Base-by-base conservation (phyloP, 1,140 invertebrate genomes). In the Littorina saxatilis region DNA sequence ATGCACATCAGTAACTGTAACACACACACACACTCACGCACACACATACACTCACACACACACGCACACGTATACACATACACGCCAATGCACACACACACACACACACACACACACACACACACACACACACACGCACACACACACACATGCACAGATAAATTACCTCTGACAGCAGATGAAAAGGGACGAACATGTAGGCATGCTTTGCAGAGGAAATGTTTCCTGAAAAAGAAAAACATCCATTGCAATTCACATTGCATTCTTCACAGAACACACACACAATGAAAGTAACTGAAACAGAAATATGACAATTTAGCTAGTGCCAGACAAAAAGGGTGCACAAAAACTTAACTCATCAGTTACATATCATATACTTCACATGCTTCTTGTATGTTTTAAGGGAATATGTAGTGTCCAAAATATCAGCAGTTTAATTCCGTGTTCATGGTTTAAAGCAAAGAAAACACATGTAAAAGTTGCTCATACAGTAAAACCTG, bases 131-230 rank as follows among this genome's bases (percentile, higher is more conserved):
- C 72, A 74, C 72, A 74, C 47, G 43, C 29, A 74, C 40, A 72
- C 40, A 72, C 40, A 72, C 40, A 72, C 40, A 72, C 40, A 72
- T n/a, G 35, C 35, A 66, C 27, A 72, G 9, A 35, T 43, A 35
- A 29, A 77, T 79, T 70, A 83, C 84, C 80, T 83, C 66, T 27
- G 84, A 82, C 15, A 86, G 66, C 9, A 86, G 79, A 40, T 82
- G 81, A 61, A 82, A 78, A 9, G 84, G 84, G 39, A 80, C 77
- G 43, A 77, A 83, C 70, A 80, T 80, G 80, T 86, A 86, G 3
- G 80, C 80, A 40, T 80, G 75, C 55, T 86, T 86, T 9, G 81
- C 78, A 11, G 72, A 47, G 2, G 78, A 7, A 37, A 82, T 52
- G 39, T 84, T 79, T 43, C 84, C 84, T 85, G 66, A 43, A 79